Base-by-base conservation (phyloP, 2,888 invertebrate species). In the Resseliella maxima region DNA sequence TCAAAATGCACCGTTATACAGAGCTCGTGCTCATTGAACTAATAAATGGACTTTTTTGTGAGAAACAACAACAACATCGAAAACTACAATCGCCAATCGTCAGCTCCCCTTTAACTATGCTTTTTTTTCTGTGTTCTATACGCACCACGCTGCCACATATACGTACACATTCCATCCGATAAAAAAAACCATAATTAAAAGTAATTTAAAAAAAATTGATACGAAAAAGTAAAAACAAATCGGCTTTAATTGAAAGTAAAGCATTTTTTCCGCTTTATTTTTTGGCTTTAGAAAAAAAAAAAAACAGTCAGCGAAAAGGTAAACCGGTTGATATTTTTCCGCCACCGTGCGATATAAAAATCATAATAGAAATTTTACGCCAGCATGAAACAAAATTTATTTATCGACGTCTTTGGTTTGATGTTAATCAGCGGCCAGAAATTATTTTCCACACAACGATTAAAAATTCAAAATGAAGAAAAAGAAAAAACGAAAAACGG, bases 331-430 rank as follows among this genome's bases (percentile, higher is more conserved):
- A 35, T 12, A 72, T 31, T 72, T 72, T 72, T 15, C 31, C 6
- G 12, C 1, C 46, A 15, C 46, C 8, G 18, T 31, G 12, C n/a
- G n/a, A n/a, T 24, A 12, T 18, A 24, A 72, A 72, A 72, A 72
- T 72, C 72, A 72, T 12, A 72, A 72, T 72, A 72, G 72, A 72
- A 72, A 72, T 72, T 59, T 59, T 59, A 35, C 59, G 24, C 10
- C 72, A 15, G 24, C 31, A 24, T 59, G 18, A 50, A 50, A 50
- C 2, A 50, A 50, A 59, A 59, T 50, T 50, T 50, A 50, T 41
- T 5, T 59, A 59, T 72, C 31, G 31, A 72, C 72, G n/a, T 72
- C 31, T 72, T 59, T 59, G 10, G 27, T 59, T n/a, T 72, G 72
- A 72, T 72, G 2, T 72, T 72, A 31, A 72, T 72, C 72, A 72